Evolutionary conservation across 2,888 invertebrate species (phyloP), one percentile per base, ranked within the genome.

Genomic region (Odontomyia ornata): DNA sequence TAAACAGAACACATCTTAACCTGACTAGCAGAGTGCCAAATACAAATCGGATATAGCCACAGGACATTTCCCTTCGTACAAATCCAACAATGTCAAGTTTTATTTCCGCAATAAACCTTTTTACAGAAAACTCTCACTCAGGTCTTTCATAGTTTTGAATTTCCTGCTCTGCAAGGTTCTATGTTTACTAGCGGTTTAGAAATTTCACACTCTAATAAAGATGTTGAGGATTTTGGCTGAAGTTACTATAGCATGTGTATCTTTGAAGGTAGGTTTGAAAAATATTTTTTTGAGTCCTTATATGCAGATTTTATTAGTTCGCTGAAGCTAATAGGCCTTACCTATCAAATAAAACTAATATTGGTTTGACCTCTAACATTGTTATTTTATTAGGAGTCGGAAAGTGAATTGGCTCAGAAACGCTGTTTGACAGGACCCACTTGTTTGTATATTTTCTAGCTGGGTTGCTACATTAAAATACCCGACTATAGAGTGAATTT

Each of bases 181-280:
- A 7, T 36, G 5, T 36, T 25, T 25, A 56, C 28, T 72, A 28
- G 71, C 30, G 71, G 71, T 72, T 72, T 56, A 0, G 4, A 23
- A 72, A 72, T 72, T 72, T 72, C 71, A 72, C 71, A 72, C 71
- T 72, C 52, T 52, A 72, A 72, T 72, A 72, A 72, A 72, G 71
- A 56, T 28, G 21, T 72, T 56, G 25, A n/a, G 56, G 23, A 23
- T 15, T 25, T 28, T 28, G 52, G 47, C 28, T 72, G 9, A 21
- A 56, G 52, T 72, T 65, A 18, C 36, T n/a, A 18, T 36, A 36
- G 4, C 1, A 5, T 21, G 27, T 36, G n/a, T 65, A 15, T 25
- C 15, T 11, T 36, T 25, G 62, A 11, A n/a, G 23, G 13, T 62
- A 62, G 2, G 62, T 15, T 52, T 9, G 15, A 15, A 4, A 4